Evolutionary conservation across 2,888 invertebrate genomes (phyloP), one percentile per base, ranked within the genome.

Genomic region (Noctua fimbriata): DNA sequence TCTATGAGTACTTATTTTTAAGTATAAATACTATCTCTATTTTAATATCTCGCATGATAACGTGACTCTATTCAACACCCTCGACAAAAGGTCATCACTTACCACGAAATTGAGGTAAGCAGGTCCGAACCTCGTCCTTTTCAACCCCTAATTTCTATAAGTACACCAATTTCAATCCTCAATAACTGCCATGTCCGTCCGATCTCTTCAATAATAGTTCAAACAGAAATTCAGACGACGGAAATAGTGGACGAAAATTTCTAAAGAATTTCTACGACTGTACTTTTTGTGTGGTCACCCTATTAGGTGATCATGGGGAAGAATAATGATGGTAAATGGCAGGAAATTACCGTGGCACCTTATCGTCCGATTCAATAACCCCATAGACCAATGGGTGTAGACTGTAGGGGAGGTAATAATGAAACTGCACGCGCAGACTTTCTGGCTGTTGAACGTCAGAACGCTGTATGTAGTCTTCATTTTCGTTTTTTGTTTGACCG

Each of bases 361-460:
- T 96, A 96, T 96, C 96, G 95, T 94, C 88, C 93, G 93, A 96
- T 96, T 97, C 96, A 97, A 97, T 97, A 96, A 96, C 94, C 93
- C 93, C 93, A 92, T 94, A 93, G 93, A 92, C 91, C 91, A 60
- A 72, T 90, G 58, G 74, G 21, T 47, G 71, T 75, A 76, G 44
- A 69, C 28, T 65, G 14, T 65, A 88, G 90, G 92, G 95, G 94
- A 93, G 94, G 91, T 93, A 93, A 96, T 96, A 96, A 96, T 96
- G 95, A 95, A 96, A 96, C 93, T 96, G 96, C 96, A 96, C 93
- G 95, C 93, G 92, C 83, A 83, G 85, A 78, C 83, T 73, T 88
- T 87, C 93, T 91, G 93, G 92, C 55, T 89, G 83, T 18, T 44
- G 1, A 71, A 12, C 83, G 90, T 91, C 90, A 91, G 90, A 92